Evolutionary conservation across 2,113 vertebrate genomes (phyloP).

Genomic region (Rhabdomys dilectus): DNA sequence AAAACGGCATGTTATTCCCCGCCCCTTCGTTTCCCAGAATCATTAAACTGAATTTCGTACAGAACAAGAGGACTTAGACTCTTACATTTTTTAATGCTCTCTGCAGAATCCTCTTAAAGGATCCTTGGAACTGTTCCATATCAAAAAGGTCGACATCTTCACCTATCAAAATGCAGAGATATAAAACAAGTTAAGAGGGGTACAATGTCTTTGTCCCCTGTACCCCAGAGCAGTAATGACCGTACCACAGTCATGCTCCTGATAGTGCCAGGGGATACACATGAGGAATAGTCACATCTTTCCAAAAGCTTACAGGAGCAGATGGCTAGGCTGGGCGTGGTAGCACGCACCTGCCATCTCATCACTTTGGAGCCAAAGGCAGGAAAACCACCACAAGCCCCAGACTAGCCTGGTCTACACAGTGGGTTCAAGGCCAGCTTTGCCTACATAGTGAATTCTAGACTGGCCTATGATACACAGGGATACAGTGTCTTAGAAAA

Average conservation of each 20-base stretch:
- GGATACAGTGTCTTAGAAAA: not conserved
- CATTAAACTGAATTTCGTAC: constrained; percentile 2
- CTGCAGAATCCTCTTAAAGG: constrained; percentile 84
- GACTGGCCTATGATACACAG: not conserved
- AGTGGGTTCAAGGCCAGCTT: not conserved
- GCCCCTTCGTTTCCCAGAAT: not conserved
- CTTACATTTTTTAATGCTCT: constrained; percentile 90
- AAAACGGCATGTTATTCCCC: not conserved
- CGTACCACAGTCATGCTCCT: not conserved
- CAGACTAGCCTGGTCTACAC: not conserved
- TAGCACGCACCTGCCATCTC: no score
- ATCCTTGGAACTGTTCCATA: constrained; percentile 83
- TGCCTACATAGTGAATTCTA: not conserved
- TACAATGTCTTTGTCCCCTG: not conserved
- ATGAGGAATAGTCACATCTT: not conserved
- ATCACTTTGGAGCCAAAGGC: not conserved
- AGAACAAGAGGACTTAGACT: constrained; percentile 31
- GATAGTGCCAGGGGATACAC: not conserved
- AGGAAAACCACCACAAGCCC: not conserved
- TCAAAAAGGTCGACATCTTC: constrained; percentile 84
- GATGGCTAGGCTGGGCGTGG: not conserved
- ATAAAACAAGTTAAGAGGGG: not conserved
- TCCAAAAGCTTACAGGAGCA: not conserved
- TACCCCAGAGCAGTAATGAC: not conserved
- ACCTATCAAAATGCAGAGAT: constrained; percentile 78